Evolutionary conservation across 1,140 invertebrate species (phyloP), one percentile per base, ranked within the genome.

Genomic region (Pogonognathellus flavescens): DNA sequence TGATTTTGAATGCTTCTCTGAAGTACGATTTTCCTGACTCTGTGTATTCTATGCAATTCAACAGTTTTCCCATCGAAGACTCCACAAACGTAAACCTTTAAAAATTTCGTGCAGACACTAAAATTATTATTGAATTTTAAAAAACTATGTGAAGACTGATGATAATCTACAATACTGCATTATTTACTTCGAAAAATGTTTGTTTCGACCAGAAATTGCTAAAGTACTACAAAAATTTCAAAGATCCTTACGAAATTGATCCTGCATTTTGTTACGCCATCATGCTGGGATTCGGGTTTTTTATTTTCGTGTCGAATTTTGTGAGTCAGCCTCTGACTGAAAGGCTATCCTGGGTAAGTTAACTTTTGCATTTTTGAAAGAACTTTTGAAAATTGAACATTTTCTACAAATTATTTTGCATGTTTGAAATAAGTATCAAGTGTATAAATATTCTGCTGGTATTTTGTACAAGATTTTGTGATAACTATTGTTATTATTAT

Each of bases 281-380:
- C 10, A 72, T 62, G 20, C 16, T 85, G 2, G 57, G 49, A 3
- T 85, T 85, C 16, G 60, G 59, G 16, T 85, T 70, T 18, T 83
- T 85, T 41, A 82, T 85, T 49, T 85, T 82, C 22, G 62, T 62
- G 1, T 85, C 85, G 9, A 76, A 76, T n/a, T 85, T 85, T 31
- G 80, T 57, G 2, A 20, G 22, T n/a, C 85, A 85, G 25, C 80
- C 85, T 31, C 50, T 81, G 0, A 8, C 80, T 41, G 85, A 85
- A 76, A 82, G 52, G 72, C 20, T 85, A 1, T 6, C 16, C 0
- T 52, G 31, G 31, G 76, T 85, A 85, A 14, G 31, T 41, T 6
- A 41, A 41, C 2, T 41, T 41, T 41, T 41, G 31, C n/a, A n/a
- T n/a, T n/a, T n/a, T n/a, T n/a, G n/a, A n/a, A n/a, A n/a, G n/a